phyloP scores from a whole-genome alignment of 2,113 vertebrate species.

The Thomomys bottae region DNA sequence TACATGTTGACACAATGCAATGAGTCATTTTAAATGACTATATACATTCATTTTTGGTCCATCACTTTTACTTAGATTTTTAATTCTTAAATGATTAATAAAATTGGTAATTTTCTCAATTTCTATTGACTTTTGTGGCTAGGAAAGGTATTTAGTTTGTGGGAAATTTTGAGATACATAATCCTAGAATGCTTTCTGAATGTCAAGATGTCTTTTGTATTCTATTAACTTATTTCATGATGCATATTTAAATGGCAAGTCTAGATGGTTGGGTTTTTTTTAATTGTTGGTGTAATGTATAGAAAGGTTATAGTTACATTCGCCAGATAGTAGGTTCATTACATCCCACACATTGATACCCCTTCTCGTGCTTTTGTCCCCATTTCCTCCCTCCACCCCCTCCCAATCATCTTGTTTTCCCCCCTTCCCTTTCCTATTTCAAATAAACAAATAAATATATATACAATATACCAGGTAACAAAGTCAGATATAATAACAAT shows the following conservation, averaged over 20 bases:
- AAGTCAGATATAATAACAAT: too few species aligned
- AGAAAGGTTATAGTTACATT: too few species aligned
- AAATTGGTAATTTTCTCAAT: neutral
- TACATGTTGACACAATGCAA: neutral
- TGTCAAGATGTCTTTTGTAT: neutral
- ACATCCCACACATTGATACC: too few species aligned
- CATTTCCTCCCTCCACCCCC: too few species aligned
- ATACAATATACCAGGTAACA: too few species aligned
- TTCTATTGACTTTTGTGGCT: neutral
- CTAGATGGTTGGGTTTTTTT: neutral
- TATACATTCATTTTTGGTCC: neutral
- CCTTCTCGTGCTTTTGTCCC: too few species aligned
- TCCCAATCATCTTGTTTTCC: too few species aligned
- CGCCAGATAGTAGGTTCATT: too few species aligned
- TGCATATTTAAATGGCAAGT: neutral
- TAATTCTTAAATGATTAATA: neutral
- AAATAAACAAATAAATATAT: too few species aligned
- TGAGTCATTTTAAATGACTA: neutral
- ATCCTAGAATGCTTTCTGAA: neutral
- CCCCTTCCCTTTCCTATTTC: too few species aligned
- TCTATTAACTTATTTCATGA: neutral
- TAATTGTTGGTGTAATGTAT: too few species aligned
- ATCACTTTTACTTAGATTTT: too few species aligned
- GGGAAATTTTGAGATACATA: neutral
- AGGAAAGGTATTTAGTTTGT: slow-evolving; percentile 14